phyloP scores from a whole-genome alignment of 2,113 vertebrate species.

The Catagonus wagneri region DNA sequence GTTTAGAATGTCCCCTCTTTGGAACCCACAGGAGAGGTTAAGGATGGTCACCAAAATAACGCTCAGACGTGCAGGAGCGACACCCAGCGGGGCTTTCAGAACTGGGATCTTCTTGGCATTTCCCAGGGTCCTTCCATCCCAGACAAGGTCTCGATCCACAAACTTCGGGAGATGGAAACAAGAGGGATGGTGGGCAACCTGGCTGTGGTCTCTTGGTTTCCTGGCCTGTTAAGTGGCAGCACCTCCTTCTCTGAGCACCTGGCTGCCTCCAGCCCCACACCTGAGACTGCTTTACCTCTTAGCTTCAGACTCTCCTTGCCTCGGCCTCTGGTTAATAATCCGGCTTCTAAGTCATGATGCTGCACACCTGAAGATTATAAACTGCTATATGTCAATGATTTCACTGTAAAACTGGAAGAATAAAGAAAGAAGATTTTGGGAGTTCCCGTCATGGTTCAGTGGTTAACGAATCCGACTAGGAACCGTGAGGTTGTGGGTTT shows the following conservation, averaged over 20 bases:
- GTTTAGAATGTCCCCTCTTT: neutral
- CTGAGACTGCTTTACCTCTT: neutral
- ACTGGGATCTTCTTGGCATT: fast-evolving
- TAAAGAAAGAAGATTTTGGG: too few species aligned
- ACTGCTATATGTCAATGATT: too few species aligned
- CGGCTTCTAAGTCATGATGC: neutral
- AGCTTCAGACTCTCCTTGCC: neutral
- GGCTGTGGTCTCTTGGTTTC: neutral
- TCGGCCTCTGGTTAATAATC: fast-evolving
- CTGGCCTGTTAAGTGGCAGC: fast-evolving
- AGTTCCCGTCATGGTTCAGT: too few species aligned
- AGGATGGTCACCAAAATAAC: too few species aligned
- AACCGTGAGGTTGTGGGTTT: too few species aligned
- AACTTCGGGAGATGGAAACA: neutral
- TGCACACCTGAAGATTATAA: too few species aligned
- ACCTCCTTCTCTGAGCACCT: too few species aligned
- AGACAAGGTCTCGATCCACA: neutral
- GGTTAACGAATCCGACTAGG: too few species aligned
- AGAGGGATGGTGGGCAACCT: neutral
- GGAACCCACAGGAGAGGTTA: neutral
- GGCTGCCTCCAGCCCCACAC: neutral
- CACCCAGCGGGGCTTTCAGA: neutral
- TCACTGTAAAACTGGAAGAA: too few species aligned
- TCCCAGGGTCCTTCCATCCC: neutral
- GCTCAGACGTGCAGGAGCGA: neutral